Percentiles rank a stretch among this genome's conserved stretches.
Conservation (phyloP, 2,888 invertebrate species). For the Eurytoma adleriae region DNA sequence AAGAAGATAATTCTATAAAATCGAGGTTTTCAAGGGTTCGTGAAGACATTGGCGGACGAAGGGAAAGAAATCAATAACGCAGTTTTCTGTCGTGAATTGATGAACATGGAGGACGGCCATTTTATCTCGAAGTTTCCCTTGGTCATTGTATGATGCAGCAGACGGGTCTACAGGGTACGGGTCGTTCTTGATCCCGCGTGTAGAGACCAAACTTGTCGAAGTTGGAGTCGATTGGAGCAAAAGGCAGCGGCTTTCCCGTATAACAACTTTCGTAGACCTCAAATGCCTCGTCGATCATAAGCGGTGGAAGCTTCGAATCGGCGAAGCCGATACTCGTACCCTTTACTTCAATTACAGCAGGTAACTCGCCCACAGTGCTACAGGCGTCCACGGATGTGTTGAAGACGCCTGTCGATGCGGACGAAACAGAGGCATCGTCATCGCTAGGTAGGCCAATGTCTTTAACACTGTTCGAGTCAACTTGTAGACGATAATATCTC, state of each 20-base stretch:
- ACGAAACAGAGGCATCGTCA: not conserved
- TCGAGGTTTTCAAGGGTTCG: not conserved
- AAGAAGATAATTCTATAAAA: not conserved
- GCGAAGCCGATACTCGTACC: conserved; percentile 1
- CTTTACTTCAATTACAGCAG: conserved; percentile 61
- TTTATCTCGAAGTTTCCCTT: conserved; percentile 26
- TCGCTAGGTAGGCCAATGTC: conserved; percentile 48
- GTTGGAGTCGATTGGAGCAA: conserved; percentile 59
- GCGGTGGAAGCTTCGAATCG: conserved; percentile 58
- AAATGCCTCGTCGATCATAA: conserved; percentile 70
- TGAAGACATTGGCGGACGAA: not conserved
- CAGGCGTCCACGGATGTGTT: conserved; percentile 63
- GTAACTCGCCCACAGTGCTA: conserved; percentile 64
- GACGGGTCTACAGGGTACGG: conserved; percentile 69
- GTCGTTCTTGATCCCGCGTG: conserved; percentile 56
- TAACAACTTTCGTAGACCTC: conserved; percentile 73
- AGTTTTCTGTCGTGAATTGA: conserved; percentile 37
- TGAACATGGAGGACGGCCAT: conserved; percentile 48
- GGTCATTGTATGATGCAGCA: conserved; percentile 73
- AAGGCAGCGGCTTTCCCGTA: conserved; percentile 56
- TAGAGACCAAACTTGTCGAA: conserved; percentile 55
- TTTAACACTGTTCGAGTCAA: conserved; percentile 65
- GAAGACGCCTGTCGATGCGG: conserved; percentile 56
- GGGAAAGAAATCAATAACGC: conserved; percentile 29
- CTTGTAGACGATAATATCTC: conserved; percentile 71